These are phyloP conservation scores for Oxyruncus cristatus DNA, from an alignment of 2,113 vertebrate genomes.

Conservation along the genomic window DNA sequence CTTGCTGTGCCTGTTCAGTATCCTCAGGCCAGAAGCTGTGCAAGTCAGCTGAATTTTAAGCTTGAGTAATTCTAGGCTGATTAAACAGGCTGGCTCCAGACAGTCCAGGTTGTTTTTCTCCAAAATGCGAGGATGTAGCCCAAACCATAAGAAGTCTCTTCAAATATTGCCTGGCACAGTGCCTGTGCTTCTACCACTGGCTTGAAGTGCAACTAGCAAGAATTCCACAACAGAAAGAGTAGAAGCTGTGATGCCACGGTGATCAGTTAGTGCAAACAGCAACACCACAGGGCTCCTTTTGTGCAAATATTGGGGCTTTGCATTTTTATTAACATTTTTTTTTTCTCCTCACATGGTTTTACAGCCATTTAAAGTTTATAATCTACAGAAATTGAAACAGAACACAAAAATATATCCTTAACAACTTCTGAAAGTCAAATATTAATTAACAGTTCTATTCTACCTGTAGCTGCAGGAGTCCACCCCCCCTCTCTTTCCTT, in stretches of 20 bases:
- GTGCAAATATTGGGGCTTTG: constrained; percentile 76
- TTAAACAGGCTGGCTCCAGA: constrained; percentile 59
- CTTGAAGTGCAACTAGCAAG: background rate
- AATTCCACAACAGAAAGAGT: background rate
- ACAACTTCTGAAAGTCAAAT: constrained; percentile 74
- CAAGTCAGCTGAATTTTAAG: constrained; percentile 61
- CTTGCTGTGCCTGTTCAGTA: constrained; percentile 4
- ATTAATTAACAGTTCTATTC: constrained; percentile 73
- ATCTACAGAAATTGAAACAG: constrained; percentile 81
- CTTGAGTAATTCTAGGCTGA: constrained; percentile 52
- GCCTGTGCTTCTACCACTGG: constrained; percentile 32
- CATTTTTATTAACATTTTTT: constrained; percentile 79
- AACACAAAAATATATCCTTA: constrained; percentile 83
- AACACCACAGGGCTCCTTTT: constrained; percentile 63
- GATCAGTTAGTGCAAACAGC: constrained; percentile 46
- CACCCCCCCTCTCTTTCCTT: background rate
- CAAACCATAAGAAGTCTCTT: constrained; percentile 45
- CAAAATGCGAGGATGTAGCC: constrained; percentile 46
- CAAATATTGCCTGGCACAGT: background rate
- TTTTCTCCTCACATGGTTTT: constrained; percentile 72
- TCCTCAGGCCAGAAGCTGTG: constrained; percentile 41
- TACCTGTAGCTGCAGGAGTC: constrained; percentile 63
- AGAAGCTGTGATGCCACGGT: background rate
- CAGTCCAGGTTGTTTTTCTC: constrained; percentile 24
- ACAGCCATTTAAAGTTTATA: constrained; percentile 79